Base-by-base conservation (phyloP, 2,888 invertebrate species). In the Pachydiplax longipennis region DNA sequence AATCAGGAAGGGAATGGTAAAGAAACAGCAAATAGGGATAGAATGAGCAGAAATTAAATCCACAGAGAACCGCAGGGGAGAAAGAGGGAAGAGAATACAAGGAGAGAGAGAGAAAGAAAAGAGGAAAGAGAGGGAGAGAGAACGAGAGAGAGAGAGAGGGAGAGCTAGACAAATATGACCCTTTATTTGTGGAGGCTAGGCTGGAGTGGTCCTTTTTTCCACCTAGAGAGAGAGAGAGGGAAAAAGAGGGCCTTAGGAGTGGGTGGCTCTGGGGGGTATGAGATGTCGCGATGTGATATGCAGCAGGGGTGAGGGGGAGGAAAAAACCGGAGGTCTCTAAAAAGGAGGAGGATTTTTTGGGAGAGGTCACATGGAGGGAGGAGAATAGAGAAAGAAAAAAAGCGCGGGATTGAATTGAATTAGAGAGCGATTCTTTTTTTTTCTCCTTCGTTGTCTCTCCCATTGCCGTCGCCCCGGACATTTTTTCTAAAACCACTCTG, bases 401-500 rank as follows among this genome's bases (percentile, higher is more conserved):
- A 40, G 81, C 40, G 18, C 22, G 37, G 22, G 44, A 83, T 83
- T 83, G 87, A 61, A 58, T 87, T 61, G 61, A 87, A 87, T 87
- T 87, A 61, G 61, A 61, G 87, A 22, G 25, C 22, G 61, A 61
- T 10, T 87, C 58, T 35, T 61, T 65, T 40, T n/a, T 40, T 22
- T 87, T 37, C 18, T n/a, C n/a, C 58, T 87, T 37, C 61, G 2
- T 87, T 87, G 44, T 83, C 83, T 61, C 61, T 87, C 87, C 87
- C 87, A 87, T 37, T 61, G 61, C 12, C 65, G 37, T 35, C 87
- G 61, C 6, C 44, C 44, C 44, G 53, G 58, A 61, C 35, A 6
- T 61, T 35, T 61, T 58, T 87, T 87, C 35, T 31, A 58, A 87
- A 87, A 87, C 61, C 87, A n/a, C 87, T 87, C 87, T 40, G 58